A percentile compares a stretch with the other conserved stretches of the same genome.
Conservation (phyloP, 1,140 invertebrate genomes). For the Araneus ventricosus region DNA sequence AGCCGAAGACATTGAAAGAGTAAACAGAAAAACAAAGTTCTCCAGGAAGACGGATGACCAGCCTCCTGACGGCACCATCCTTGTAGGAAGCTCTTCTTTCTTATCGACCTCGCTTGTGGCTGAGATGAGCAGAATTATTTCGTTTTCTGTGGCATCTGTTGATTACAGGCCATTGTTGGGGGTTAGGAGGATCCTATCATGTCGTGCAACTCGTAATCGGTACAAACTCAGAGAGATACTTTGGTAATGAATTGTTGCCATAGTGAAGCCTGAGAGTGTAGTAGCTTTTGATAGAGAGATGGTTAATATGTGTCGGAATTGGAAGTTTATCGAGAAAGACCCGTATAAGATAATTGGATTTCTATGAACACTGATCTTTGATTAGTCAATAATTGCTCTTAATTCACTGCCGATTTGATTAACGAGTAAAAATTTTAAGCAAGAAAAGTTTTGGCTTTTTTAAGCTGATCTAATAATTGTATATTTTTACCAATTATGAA, state of each 20-base stretch:
- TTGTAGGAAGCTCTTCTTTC: background rate
- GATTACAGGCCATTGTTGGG: background rate
- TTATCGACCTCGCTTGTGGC: background rate
- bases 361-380: too few species aligned
- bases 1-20: constrained; percentile 46
- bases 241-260: background rate
- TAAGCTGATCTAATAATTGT: too few species aligned
- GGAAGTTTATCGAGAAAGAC: too few species aligned
- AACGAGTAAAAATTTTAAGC: too few species aligned
- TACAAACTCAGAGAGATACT: background rate
- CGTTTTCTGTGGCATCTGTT: constrained; percentile 25
- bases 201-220: background rate
- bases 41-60: constrained; percentile 7
- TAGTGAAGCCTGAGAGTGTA: background rate
- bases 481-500: too few species aligned
- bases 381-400: too few species aligned
- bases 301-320: too few species aligned
- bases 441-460: too few species aligned
- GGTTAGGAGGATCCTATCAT: background rate
- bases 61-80: constrained; percentile 11
- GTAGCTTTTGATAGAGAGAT: background rate
- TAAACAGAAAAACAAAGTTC: constrained; percentile 30
- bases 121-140: background rate
- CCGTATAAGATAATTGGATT: too few species aligned
- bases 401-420: too few species aligned